Evolutionary conservation across 2,113 vertebrate genomes (phyloP).

Genomic region (Embiotoca jacksoni): DNA sequence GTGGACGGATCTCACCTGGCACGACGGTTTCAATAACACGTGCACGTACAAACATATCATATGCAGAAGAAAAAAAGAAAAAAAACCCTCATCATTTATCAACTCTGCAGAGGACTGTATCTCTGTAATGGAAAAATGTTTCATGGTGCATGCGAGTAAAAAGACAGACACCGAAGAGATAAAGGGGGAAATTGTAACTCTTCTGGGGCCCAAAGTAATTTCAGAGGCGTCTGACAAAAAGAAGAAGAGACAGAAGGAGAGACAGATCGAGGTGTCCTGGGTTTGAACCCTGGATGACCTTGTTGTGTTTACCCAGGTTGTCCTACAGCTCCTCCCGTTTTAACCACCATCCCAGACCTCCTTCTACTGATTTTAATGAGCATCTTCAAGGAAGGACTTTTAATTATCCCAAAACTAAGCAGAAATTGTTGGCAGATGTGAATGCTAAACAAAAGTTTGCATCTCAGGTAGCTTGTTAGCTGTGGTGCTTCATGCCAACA

Average conservation of each 20-base stretch:
- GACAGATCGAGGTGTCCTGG: conserved; percentile 65
- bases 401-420: conserved; percentile 15
- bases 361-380: conserved; percentile 77
- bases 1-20: conserved; percentile 40
- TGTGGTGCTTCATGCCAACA: too few relatives aligned
- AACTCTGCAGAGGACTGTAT: conserved; percentile 10
- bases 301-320: conserved; percentile 92
- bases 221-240: conserved; percentile 31
- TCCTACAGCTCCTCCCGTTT: conserved; percentile 81
- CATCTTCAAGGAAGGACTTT: conserved; percentile 22
- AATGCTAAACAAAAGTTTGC: too few relatives aligned
- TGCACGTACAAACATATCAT: conserved; percentile 15
- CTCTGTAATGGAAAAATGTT: conserved; percentile 32
- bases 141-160: neutral
- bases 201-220: conserved; percentile 11
- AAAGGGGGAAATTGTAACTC: conserved; percentile 6
- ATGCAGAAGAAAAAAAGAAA: conserved; percentile 6
- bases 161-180: conserved; percentile 2
- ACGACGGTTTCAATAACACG: conserved; percentile 45
- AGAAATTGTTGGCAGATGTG: too few relatives aligned
- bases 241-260: conserved; percentile 22
- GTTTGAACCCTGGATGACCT: conserved; percentile 90
- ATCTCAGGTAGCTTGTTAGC: too few relatives aligned
- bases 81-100: conserved; percentile 26
- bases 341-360: conserved; percentile 87